Base-by-base conservation (phyloP, 2,888 invertebrate genomes). In the Blastobasis adustella region DNA sequence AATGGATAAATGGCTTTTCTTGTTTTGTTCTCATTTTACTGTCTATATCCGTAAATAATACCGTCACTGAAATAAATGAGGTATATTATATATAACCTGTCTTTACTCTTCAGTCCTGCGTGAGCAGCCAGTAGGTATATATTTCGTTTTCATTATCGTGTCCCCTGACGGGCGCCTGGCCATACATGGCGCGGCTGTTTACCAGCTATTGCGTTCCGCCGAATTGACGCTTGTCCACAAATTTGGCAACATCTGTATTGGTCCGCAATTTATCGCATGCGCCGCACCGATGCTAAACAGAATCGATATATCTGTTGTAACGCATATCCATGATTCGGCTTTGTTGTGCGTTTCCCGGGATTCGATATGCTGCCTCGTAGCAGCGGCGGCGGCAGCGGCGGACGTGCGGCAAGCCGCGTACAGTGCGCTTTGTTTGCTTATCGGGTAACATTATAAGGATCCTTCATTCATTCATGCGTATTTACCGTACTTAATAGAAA, bases 341-440 rank as follows among this genome's bases (percentile, higher is more conserved):
- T 65, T 66, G 64, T 64, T 60, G 62, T 52, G 58, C 61, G 58
- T 57, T 64, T 68, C 65, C 61, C 60, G 56, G 64, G 67, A 65
- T 60, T 53, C 23, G 23, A 23, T 54, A 23, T 23, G 23, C 23
- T 23, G 23, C 23, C 3, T 23, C 3, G 23, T 23, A 23, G 23
- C 6, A 10, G 38, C 47, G 47, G 10, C 6, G 39, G 38, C 47
- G 47, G 10, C 7, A 4, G 40, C 5, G 6, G 8, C n/a, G 41
- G 40, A 10, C 40, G 36, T 10, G 23, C 4, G 5, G n/a, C 10
- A 44, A 23, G 23, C 23, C 23, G 23, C 23, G 23, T 23, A 23
- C 23, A 23, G 23, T 3, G 23, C 23, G 23, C 23, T 23, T 23
- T 23, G 23, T 23, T 23, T 23, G 23, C 23, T 23, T 23, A 23